Conservation (phyloP, 1,140 invertebrate species). For the Bombus fervidus region DNA sequence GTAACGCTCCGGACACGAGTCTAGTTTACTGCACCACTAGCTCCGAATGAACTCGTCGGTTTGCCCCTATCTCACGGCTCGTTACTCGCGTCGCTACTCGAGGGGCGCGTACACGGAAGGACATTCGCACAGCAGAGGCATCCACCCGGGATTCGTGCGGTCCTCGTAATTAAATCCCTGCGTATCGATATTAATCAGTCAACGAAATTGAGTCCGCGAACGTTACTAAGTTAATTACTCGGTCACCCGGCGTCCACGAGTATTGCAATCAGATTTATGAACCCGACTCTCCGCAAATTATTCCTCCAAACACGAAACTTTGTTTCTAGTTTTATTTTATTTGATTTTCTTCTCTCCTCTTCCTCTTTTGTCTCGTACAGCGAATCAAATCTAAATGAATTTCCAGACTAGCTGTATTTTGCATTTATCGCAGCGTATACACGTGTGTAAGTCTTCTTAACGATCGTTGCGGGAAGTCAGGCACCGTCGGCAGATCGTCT, state of each 20-base stretch:
- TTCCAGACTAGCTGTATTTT: background rate
- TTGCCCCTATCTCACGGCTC: slow-evolving; percentile 36
- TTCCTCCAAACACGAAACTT: background rate
- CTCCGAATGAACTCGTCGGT: slow-evolving; percentile 37
- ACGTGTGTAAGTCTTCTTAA: slow-evolving; percentile 2
- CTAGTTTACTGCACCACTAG: slow-evolving; percentile 46
- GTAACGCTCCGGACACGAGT: slow-evolving; percentile 24
- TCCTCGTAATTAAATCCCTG: slow-evolving; percentile 22
- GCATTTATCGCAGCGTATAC: background rate
- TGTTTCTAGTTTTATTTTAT: background rate
- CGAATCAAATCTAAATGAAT: background rate
- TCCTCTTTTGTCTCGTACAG: background rate
- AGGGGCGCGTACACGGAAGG: background rate
- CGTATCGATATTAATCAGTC: slow-evolving; percentile 25
- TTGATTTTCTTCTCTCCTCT: background rate
- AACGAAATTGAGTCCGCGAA: background rate
- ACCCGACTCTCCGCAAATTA: too few species aligned
- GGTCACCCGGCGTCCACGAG: too few species aligned
- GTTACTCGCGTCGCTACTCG: slow-evolving; percentile 13
- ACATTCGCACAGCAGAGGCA: background rate
- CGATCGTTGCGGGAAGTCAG: background rate
- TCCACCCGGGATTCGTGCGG: background rate
- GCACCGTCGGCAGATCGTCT: background rate
- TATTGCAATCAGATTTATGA: background rate
- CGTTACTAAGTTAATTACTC: background rate